Base-by-base conservation (phyloP, 1,140 invertebrate species). In the Aphelinus atriplicis region DNA sequence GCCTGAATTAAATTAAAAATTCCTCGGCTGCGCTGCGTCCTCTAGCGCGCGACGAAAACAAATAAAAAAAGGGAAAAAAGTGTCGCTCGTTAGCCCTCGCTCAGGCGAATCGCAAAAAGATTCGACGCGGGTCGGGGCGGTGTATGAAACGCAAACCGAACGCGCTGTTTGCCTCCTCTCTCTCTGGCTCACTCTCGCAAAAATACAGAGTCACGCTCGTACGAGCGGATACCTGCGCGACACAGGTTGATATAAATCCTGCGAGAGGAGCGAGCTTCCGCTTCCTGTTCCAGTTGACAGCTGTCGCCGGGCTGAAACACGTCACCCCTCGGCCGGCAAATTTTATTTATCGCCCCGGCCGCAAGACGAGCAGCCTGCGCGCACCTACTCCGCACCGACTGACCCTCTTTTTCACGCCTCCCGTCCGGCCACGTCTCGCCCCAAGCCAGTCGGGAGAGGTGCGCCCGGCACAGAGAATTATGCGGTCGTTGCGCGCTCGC, bases 201-300 rank as follows among this genome's bases (percentile, higher is more conserved):
- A 42, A 7, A 53, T 6, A 51, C 26, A 26, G 26, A 26, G 26
- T 26, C 26, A 26, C 26, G 26, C 43, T 3, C 66, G 68, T 53
- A 77, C 57, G 67, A 63, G 45, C 60, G 77, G 67, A 62, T 75
- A 76, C 68, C 60, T 70, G 71, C 7, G 3, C 69, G 66, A 68
- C 76, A 74, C 58, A 74, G 71, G 56, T 74, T 71, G 78, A 82
- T 83, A 84, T 84, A 83, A 83, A 84, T 83, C 80, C 80, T 78
- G 75, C 75, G 82, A 79, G 80, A 81, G 80, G 65, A 45, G 51
- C 71, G 71, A 69, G 73, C 77, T 81, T 82, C 80, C 83, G 73
- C 76, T 81, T 82, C 81, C 83, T 78, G 75, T 81, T 82, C 61
- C 73, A 70, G 77, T 81, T 84, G 83, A 82, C 82, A 83, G 79